phyloP scores from a whole-genome alignment of 2,888 invertebrate genomes.

The Hypomecis punctinalis region DNA sequence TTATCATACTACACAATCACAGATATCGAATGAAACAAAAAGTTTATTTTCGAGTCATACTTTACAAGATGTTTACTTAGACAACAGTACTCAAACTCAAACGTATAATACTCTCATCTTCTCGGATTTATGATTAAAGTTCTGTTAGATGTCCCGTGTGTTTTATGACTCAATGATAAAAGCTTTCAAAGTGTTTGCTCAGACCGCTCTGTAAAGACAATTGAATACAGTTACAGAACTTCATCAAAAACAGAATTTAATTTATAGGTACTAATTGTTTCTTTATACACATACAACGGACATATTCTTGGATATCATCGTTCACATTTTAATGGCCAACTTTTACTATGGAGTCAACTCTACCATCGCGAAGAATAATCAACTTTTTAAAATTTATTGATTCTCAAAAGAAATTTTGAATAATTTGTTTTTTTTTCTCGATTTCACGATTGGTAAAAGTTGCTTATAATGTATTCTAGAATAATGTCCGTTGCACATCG shows the following conservation, averaged over 20 bases:
- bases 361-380: too few species aligned
- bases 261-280: too few species aligned
- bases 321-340: too few species aligned
- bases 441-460: too few species aligned
- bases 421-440: too few species aligned
- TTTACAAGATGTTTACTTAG: conserved; percentile 29
- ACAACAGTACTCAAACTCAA: conserved; percentile 32
- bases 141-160: conserved; percentile 56
- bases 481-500: too few species aligned
- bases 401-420: too few species aligned
- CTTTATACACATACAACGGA: too few species aligned
- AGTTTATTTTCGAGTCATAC: conserved; percentile 10
- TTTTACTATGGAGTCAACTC: too few species aligned
- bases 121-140: conserved; percentile 44
- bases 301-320: too few species aligned
- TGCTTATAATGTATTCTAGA: too few species aligned
- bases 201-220: conserved; percentile 17
- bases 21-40: conserved; percentile 16
- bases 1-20: background rate
- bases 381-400: too few species aligned
- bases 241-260: background rate
- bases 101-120: conserved; percentile 36
- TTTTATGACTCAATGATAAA: conserved; percentile 56
- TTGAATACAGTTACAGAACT: conserved; percentile 15
- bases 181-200: conserved; percentile 55